Evolutionary conservation across 2,797 vertebrate species (phyloP).

Genomic region (Pelobates cultripes): DNA sequence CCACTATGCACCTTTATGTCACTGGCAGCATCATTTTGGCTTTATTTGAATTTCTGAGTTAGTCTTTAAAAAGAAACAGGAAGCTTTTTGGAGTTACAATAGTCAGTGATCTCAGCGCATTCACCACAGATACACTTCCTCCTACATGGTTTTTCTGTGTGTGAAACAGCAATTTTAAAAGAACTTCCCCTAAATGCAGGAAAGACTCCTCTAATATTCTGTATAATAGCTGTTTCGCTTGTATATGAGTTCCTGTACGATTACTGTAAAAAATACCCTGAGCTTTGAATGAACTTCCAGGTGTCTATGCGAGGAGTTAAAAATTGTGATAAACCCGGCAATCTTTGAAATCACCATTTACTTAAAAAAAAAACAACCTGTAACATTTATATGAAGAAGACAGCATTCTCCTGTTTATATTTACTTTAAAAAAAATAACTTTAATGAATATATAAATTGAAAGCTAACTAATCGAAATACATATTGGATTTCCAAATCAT

Average conservation of each 20-base stretch:
- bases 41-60: conserved; percentile 71
- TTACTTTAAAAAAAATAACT: too few relatives aligned
- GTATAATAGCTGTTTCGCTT: neutral
- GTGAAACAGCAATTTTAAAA: conserved; percentile 43
- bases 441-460: too few relatives aligned
- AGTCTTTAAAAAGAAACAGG: conserved; percentile 80
- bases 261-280: conserved; percentile 13
- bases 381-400: too few relatives aligned
- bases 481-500: too few relatives aligned
- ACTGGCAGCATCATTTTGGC: conserved; percentile 64
- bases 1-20: conserved; percentile 53
- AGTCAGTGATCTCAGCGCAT: conserved; percentile 29
- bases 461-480: too few relatives aligned
- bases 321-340: too few relatives aligned
- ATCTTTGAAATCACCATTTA: too few relatives aligned
- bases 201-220: conserved; percentile 10
- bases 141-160: neutral
- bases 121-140: conserved; percentile 27
- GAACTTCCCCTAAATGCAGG: conserved; percentile 12
- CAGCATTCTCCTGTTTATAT: too few relatives aligned
- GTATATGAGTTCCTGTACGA: neutral
- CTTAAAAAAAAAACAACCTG: too few relatives aligned
- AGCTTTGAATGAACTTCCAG: neutral
- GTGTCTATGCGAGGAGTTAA: neutral
- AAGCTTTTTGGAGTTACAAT: conserved; percentile 65